Conservation (phyloP, 2,888 invertebrate species). For the Eilema caniola region DNA sequence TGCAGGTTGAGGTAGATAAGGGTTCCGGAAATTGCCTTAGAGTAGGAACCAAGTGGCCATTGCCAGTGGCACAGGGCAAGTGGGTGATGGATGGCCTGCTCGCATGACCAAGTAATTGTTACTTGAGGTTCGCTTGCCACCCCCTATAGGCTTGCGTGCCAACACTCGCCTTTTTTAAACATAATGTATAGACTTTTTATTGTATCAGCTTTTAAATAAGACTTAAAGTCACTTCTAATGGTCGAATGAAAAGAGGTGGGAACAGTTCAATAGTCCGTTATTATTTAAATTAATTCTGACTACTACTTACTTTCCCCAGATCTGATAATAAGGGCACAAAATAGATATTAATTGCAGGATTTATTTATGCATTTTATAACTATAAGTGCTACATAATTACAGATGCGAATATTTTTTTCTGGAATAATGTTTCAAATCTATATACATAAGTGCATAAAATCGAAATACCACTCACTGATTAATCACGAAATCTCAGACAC, state of each 20-base stretch:
- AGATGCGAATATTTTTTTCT: no score
- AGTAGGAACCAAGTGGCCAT: slow-evolving; percentile 77
- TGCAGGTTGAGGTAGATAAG: slow-evolving; percentile 77
- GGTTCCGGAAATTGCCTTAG: slow-evolving; percentile 83
- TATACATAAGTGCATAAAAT: no score
- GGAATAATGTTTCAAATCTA: no score
- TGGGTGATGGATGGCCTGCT: slow-evolving; percentile 83
- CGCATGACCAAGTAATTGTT: slow-evolving; percentile 86
- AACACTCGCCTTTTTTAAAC: slow-evolving; percentile 65
- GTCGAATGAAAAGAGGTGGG: slow-evolving; percentile 27
- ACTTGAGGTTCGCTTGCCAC: slow-evolving; percentile 74
- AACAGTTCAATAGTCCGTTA: slow-evolving; percentile 37
- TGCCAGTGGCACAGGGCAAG: slow-evolving; percentile 75
- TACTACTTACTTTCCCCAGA: neutral
- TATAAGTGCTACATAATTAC: no score
- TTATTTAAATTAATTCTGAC: slow-evolving; percentile 16
- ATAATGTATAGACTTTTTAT: slow-evolving; percentile 69
- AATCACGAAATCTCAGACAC: no score
- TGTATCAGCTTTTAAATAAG: slow-evolving; percentile 63
- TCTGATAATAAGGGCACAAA: neutral
- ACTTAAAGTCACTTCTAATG: slow-evolving; percentile 45
- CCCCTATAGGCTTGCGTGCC: slow-evolving; percentile 70
- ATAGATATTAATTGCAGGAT: neutral
- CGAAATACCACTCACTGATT: no score
- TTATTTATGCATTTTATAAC: no score